Evolutionary conservation across 2,888 invertebrate genomes (phyloP).

Genomic region (Aphidoletes aphidimyza): DNA sequence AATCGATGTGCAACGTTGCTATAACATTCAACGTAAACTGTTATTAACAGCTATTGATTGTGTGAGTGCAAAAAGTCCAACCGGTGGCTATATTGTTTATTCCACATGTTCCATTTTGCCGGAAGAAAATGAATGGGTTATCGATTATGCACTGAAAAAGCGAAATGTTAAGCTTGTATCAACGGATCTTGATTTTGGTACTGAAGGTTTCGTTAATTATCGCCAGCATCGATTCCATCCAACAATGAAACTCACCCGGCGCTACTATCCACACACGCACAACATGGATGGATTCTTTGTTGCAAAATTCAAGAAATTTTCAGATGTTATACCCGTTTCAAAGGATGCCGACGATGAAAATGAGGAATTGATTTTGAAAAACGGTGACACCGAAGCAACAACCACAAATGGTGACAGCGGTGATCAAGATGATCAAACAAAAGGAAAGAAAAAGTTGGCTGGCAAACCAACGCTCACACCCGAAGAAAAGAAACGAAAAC

Average conservation of each 20-base stretch:
- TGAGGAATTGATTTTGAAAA: conserved; percentile 56
- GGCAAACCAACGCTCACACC: conserved; percentile 59
- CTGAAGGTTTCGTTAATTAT: conserved; percentile 92
- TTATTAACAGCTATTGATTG: conserved; percentile 97
- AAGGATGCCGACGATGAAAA: conserved; percentile 58
- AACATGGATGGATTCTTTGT: conserved; percentile 99
- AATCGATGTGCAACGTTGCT: conserved; percentile 89
- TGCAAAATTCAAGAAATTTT: conserved; percentile 96
- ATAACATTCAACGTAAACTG: conserved; percentile 91
- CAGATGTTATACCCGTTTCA: conserved; percentile 73
- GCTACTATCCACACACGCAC: conserved; percentile 97
- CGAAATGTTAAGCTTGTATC: conserved; percentile 93
- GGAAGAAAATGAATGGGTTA: conserved; percentile 98
- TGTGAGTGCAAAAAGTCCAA: conserved; percentile 88
- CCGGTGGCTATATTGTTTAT: conserved; percentile 96
- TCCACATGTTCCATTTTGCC: conserved; percentile 98
- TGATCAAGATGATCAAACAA: conserved; percentile 55
- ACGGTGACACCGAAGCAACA: conserved; percentile 59
- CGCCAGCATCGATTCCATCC: conserved; percentile 89
- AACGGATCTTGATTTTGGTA: conserved; percentile 94
- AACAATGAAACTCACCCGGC: conserved; percentile 83
- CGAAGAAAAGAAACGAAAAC: conserved; percentile 63
- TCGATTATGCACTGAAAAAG: conserved; percentile 93
- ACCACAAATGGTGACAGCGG: conserved; percentile 59
- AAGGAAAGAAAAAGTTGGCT: conserved; percentile 55